Evolutionary conservation across 2,797 vertebrate genomes (phyloP), one percentile per base, ranked within the genome.

Genomic region (Discoglossus pictus): DNA sequence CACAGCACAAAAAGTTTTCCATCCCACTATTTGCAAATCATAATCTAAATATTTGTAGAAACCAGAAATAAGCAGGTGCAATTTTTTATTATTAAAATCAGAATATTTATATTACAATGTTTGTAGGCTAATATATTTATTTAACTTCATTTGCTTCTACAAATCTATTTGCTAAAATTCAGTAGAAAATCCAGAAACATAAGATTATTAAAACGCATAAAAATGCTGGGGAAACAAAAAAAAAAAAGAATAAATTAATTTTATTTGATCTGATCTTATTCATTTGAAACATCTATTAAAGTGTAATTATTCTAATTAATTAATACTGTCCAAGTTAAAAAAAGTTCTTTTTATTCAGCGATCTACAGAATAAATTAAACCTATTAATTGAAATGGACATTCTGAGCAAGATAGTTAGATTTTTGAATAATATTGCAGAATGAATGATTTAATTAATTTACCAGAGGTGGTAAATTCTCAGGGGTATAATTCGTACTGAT

Each of bases 261-360:
- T 23, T 9, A 65, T 65, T 46, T 24, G 23, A 25, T 2, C 11
- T 39, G 34, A 24, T 38, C 16, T n/a, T 12, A 59, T 60, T 60
- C 16, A 15, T 35, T 60, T 31, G 6, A 17, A 8, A 43, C 34
- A 20, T 34, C 16, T 6, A 10, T 13, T 27, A 12, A 4, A 6
- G 5, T 44, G 27, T 52, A 68, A 61, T 68, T 55, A 61, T 38
- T 69, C 21, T 61, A 61, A 69, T 69, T 69, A 61, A 69, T 69
- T 69, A 69, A n/a, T 16, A 54, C 23, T 54, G 56, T 53, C 66
- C 48, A 61, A 10, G 16, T 46, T 34, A 15, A 53, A 20, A n/a
- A 44, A 44, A 61, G 24, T 54, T 39, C 23, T 39, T 25, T 44
- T 47, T 54, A 61, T 61, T 21, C 23, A 54, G 52, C 43, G 39